A percentile compares a stretch with the other conserved stretches of the same genome.
These are phyloP conservation scores for Lochmaea capreae DNA, from an alignment of 2,888 invertebrate species.

Conservation along the genomic window DNA sequence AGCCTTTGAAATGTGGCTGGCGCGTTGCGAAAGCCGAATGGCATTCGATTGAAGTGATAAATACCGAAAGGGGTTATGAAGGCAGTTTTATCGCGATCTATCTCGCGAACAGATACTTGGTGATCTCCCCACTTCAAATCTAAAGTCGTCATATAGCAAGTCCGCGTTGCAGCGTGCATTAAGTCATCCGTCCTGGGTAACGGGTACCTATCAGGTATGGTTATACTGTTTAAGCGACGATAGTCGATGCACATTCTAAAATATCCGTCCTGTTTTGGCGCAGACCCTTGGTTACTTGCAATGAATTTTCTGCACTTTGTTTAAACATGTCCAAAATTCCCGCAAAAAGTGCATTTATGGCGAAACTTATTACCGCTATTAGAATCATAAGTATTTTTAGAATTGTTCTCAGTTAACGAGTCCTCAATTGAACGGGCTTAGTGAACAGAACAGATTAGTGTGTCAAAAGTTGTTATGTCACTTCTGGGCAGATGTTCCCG, in stretches of 20 bases:
- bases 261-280: constrained; percentile 50
- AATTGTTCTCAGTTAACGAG: no score
- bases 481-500: constrained; percentile 13
- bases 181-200: constrained; percentile 46
- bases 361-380: constrained; percentile 15
- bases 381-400: not conserved
- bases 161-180: constrained; percentile 31
- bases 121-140: constrained; percentile 31
- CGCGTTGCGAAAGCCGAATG: constrained; percentile 50
- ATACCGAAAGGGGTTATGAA: no score
- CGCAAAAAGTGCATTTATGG: constrained; percentile 16
- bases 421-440: constrained; percentile 22
- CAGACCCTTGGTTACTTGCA: constrained; percentile 8
- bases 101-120: constrained; percentile 23
- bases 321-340: constrained; percentile 25
- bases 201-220: constrained; percentile 45
- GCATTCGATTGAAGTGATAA: constrained; percentile 45
- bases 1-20: constrained; percentile 50
- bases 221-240: constrained; percentile 44
- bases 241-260: constrained; percentile 45
- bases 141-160: constrained; percentile 34
- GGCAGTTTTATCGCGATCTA: constrained; percentile 41
- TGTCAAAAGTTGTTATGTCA: constrained; percentile 17
- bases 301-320: constrained; percentile 21
- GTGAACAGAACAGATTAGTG: constrained; percentile 22